Evolutionary conservation across 2,113 vertebrate species (phyloP).

Genomic region (Bettongia penicillata): DNA sequence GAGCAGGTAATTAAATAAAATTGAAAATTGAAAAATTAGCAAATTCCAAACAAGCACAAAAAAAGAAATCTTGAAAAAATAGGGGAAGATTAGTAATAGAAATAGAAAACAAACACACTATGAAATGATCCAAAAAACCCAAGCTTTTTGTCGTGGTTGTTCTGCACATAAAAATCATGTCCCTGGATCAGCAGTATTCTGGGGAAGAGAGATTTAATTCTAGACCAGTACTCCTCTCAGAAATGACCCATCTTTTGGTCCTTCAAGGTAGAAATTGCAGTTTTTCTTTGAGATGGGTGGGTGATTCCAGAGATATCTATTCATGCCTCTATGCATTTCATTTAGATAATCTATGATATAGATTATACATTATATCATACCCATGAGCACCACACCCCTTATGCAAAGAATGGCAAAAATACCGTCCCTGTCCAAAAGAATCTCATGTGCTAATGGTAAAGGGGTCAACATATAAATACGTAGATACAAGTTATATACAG

Average conservation of each 20-base stretch:
- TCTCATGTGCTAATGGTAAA: too few species aligned
- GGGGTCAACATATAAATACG: not conserved
- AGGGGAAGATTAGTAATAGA: not conserved
- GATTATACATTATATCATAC: too few species aligned
- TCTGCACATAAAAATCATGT: not conserved
- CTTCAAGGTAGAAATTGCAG: not conserved
- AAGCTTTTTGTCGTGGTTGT: not conserved
- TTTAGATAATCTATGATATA: not conserved
- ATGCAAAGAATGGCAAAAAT: not conserved
- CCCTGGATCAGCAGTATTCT: not conserved
- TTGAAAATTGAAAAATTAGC: not conserved
- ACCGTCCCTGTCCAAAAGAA: not conserved
- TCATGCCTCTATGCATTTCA: not conserved
- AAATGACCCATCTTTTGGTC: not conserved
- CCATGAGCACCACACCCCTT: not conserved
- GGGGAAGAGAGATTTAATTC: not conserved
- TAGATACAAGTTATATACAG: not conserved
- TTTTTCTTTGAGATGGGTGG: not conserved
- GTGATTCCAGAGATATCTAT: not conserved
- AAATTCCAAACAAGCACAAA: not conserved
- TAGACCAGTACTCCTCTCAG: not conserved
- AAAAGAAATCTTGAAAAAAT: not conserved
- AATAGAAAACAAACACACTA: not conserved
- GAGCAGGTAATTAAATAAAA: not conserved
- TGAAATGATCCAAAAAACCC: not conserved